Base-by-base conservation (phyloP, 2,113 vertebrate species). In the Macrotis lagotis region DNA sequence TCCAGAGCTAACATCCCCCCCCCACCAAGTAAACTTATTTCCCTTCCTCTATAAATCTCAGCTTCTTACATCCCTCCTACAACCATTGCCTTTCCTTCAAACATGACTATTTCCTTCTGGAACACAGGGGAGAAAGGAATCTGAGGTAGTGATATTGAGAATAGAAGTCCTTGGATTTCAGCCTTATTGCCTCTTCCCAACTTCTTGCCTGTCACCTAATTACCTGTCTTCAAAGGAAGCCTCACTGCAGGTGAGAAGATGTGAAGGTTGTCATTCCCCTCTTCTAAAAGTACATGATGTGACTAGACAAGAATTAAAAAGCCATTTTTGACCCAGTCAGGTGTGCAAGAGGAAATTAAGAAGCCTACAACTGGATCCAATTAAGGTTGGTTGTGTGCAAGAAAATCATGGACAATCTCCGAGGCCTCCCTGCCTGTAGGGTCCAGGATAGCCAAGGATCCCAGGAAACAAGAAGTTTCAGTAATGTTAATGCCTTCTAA, bases 211-310 rank as follows among this genome's bases (percentile, higher is more conserved):
- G 90, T 94, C 97, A 95, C 94, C 96, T 95, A 95, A 97, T 96
- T 95, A 97, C 94, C 94, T 92, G 95, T 91, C 96, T 97, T 97
- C 95, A 94, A 96, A 97, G 97, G n/a, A 24, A 26, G 94, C n/a
- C 37, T 11, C 48, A 12, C 2, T 0, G 50, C 95, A 94, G 90
- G 92, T 88, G 47, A 9, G 55, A 96, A 91, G 94, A 50, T 93
- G 91, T 91, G 94, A 95, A 59, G n/a, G 96, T 53, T 89, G 95
- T 90, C 0, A 0, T 24, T 48, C 88, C 53, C 90, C 94, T 91
- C 3, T 31, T 50, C 48, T 90, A n/a, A 26, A 50, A 51, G 92
- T 91, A 93, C 28, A 16, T 0, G 3, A 50, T 25, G 48, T 25
- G 92, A 91, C 88, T 51, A 12, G 24, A 26, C 25, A 2, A 14